Percentiles rank a stretch among this genome's conserved stretches.
These are phyloP conservation scores for Tetragnatha montana DNA, from an alignment of 2,888 invertebrate genomes.

Conservation along the genomic window DNA sequence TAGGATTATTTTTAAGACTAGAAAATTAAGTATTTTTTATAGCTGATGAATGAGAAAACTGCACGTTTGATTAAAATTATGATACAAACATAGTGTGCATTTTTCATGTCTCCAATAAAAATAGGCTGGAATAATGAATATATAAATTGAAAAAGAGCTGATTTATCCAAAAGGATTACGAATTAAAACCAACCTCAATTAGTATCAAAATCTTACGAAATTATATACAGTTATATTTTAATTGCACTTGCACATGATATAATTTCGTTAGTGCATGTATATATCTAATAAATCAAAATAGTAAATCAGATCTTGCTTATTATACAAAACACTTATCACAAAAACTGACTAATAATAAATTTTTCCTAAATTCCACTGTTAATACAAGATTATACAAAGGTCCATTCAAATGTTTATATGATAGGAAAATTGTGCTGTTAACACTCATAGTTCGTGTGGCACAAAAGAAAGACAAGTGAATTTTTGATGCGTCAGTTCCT, in stretches of 20 bases:
- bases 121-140: neutral
- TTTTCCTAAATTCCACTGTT: neutral
- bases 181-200: no score
- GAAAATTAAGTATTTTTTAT: neutral
- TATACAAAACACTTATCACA: conserved; percentile 34
- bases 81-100: neutral
- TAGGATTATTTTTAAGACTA: neutral
- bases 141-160: neutral
- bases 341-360: conserved; percentile 18
- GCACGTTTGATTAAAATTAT: neutral
- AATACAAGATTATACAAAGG: neutral
- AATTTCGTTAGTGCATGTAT: neutral
- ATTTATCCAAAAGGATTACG: no score
- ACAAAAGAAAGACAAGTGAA: neutral
- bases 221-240: conserved; percentile 3
- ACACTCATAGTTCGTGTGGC: neutral
- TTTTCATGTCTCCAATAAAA: no score
- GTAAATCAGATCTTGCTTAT: conserved; percentile 41
- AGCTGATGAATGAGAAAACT: neutral
- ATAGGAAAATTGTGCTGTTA: neutral
- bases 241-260: conserved; percentile 18
- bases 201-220: neutral
- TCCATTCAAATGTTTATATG: neutral
- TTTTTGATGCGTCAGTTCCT: neutral
- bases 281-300: neutral